Base-by-base conservation (phyloP, 2,113 vertebrate species). In the Sebastes fasciatus region DNA sequence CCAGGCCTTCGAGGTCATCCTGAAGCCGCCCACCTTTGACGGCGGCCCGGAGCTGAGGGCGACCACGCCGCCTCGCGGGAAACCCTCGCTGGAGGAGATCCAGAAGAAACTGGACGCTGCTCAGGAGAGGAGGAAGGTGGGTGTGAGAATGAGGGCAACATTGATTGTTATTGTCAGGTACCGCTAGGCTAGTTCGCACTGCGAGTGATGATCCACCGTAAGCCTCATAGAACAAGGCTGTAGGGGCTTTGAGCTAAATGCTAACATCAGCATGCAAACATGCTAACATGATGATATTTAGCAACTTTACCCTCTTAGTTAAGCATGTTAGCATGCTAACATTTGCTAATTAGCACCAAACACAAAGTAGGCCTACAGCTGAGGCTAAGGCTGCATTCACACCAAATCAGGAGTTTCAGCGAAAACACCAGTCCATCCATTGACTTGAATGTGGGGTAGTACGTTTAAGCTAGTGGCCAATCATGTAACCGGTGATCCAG, bases 1-100 rank as follows among this genome's bases (percentile, higher is more conserved):
- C 8, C 98, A 98, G 79, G 98, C 98, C 84, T 99, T 99, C 0
- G 97, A 99, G 93, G 98, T 99, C 83, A 99, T 99, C 94, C 95
- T 99, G 74, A 98, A 97, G 89, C 97, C 98, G 0, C 97, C 98
- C 0, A 97, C 97, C 0, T 99, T 99, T 0, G 97, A 98, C 0
- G 97, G 96, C 0, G 94, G 96, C 16, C 97, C 97, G 0, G 97
- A 99, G 69, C 96, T 97, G 88, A 96, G 96, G 0, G 96, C 97
- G 8, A 96, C 96, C 61, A 95, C 98, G 1, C 98, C 98, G 1
- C 96, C 97, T 3, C 94, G 96, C 19, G 94, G 58, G 67, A 94
- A 98, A 79, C 97, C 97, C 0, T 99, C 98, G 0, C 91, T 98
- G 90, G 97, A 98, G 81, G 97, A 99, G 94, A 98, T 98, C 89